A percentile compares a stretch with the other conserved stretches of the same genome.
Conservation (phyloP, 2,888 invertebrate species). For the Erebia palarica region DNA sequence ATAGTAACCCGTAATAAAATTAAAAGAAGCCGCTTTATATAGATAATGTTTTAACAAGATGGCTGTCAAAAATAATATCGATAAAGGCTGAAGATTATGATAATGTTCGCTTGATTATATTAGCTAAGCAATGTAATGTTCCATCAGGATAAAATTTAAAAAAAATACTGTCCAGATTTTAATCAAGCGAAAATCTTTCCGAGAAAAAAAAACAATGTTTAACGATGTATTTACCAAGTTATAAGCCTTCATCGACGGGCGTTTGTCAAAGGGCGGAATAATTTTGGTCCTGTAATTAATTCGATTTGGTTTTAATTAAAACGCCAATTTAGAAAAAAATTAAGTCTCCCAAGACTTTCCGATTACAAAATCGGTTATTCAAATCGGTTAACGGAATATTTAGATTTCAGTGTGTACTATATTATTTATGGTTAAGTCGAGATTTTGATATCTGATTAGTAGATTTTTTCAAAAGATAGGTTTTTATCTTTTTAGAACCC, state of each 20-base stretch:
- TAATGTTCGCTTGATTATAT: too few species aligned
- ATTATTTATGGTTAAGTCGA: too few species aligned
- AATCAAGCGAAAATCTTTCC: slow-evolving; percentile 1
- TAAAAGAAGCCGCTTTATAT: too few species aligned
- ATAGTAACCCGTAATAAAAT: too few species aligned
- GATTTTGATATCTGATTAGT: too few species aligned
- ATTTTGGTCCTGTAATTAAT: slow-evolving; percentile 71
- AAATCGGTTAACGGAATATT: slow-evolving; percentile 25
- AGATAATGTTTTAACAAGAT: too few species aligned
- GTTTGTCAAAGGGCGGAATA: slow-evolving; percentile 59
- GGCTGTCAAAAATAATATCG: too few species aligned
- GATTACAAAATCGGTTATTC: slow-evolving; percentile 59
- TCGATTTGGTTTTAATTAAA: slow-evolving; percentile 78
- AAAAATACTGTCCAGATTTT: neutral
- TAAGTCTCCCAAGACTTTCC: slow-evolving; percentile 71
- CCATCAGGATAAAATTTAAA: neutral
- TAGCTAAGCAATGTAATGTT: too few species aligned
- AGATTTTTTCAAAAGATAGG: too few species aligned
- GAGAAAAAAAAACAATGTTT: slow-evolving; percentile 12
- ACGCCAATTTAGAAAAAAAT: slow-evolving; percentile 73
- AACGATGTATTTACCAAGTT: slow-evolving; percentile 21
- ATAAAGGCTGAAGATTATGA: too few species aligned
- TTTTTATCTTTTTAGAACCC: too few species aligned
- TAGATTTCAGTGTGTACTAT: slow-evolving; percentile 4
- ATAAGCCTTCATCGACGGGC: slow-evolving; percentile 20